phyloP scores from a whole-genome alignment of 2,888 invertebrate genomes.

The Caenorhabditis sp. region DNA sequence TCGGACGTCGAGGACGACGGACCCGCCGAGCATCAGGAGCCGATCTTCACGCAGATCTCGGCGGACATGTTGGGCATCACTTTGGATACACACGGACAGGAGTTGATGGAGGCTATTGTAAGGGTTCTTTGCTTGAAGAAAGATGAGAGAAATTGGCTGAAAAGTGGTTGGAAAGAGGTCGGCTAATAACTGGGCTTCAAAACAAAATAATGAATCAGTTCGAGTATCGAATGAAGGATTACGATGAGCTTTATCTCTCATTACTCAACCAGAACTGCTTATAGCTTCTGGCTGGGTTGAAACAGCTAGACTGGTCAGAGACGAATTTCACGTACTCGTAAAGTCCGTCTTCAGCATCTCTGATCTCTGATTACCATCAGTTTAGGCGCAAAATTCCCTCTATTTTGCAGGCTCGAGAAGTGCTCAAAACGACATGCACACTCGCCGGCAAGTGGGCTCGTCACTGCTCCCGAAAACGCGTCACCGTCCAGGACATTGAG shows the following conservation, averaged over 20 bases:
- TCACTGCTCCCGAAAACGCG: not conserved
- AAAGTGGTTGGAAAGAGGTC: not conserved
- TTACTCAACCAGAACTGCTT: too few species aligned
- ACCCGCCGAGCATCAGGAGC: slow-evolving; percentile 1
- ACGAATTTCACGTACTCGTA: too few species aligned
- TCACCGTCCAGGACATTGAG: slow-evolving; percentile 36
- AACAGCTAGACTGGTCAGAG: too few species aligned
- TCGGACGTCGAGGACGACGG: not conserved
- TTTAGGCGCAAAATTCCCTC: not conserved
- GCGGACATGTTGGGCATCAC: slow-evolving; percentile 53
- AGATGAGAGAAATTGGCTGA: not conserved
- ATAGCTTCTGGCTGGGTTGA: too few species aligned
- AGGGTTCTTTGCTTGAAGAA: too few species aligned
- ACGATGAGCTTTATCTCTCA: too few species aligned
- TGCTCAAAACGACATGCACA: slow-evolving; percentile 21
- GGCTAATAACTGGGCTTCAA: too few species aligned
- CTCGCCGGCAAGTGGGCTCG: slow-evolving; percentile 20
- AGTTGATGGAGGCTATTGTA: slow-evolving; percentile 30
- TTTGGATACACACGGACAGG: slow-evolving; percentile 25
- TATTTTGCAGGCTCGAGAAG: slow-evolving; percentile 30
- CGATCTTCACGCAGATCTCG: not conserved
- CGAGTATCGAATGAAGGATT: too few species aligned
- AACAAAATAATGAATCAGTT: too few species aligned
- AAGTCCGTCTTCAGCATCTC: too few species aligned
- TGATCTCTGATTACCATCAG: too few species aligned